Percentiles rank a stretch among this genome's conserved stretches.
These are phyloP conservation scores for Solenopsis invicta DNA, from an alignment of 1,140 invertebrate genomes.

Conservation along the genomic window DNA sequence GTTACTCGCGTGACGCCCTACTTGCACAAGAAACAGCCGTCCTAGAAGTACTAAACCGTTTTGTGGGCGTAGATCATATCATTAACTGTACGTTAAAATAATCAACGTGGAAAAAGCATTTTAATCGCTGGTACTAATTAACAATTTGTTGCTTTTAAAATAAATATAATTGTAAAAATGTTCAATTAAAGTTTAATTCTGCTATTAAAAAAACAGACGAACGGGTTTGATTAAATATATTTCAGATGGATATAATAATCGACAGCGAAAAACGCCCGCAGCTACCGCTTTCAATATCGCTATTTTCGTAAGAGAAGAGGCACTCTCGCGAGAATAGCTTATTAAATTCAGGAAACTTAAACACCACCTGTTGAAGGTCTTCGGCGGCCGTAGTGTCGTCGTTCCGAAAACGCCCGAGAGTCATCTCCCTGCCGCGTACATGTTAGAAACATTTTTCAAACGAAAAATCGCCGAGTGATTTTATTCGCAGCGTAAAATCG, in stretches of 20 bases:
- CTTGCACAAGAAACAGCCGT: neutral
- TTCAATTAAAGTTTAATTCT: neutral
- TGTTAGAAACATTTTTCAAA: constrained; percentile 69
- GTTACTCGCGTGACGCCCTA: constrained; percentile 29
- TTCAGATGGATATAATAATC: neutral
- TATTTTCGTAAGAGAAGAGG: constrained; percentile 24
- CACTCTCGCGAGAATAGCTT: constrained; percentile 46
- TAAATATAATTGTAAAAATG: constrained; percentile 1
- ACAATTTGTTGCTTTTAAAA: neutral
- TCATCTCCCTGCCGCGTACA: neutral
- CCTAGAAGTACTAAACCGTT: neutral
- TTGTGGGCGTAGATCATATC: too few relatives aligned
- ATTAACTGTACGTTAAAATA: too few relatives aligned
- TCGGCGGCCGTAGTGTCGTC: constrained; percentile 57
- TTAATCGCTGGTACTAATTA: neutral
- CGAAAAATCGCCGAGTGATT: constrained; percentile 35
- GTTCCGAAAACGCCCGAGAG: constrained; percentile 60
- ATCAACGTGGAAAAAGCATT: neutral
- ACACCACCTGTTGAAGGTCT: constrained; percentile 77
- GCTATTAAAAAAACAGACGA: constrained; percentile 9
- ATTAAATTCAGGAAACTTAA: constrained; percentile 77
- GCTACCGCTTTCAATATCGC: constrained; percentile 3
- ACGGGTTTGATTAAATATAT: constrained; percentile 18
- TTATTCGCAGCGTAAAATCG: constrained; percentile 57
- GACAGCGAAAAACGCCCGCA: neutral